phyloP scores from a whole-genome alignment of 1,140 invertebrate species.

The Drosophila serrata region DNA sequence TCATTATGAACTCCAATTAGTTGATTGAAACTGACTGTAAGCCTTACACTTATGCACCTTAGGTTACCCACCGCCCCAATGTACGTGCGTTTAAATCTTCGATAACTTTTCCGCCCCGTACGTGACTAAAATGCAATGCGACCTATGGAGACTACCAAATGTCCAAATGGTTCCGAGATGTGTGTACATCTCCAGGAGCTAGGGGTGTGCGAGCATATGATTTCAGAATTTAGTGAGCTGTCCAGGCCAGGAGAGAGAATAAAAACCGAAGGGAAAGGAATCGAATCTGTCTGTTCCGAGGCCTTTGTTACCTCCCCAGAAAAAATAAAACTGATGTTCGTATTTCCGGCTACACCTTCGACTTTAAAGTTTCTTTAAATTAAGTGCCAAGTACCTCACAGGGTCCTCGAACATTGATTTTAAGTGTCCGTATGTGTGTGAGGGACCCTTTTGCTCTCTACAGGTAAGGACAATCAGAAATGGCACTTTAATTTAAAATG shows the following conservation, averaged over 20 bases:
- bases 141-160: slow-evolving; percentile 54
- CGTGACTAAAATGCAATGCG: slow-evolving; percentile 79
- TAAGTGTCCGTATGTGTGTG: slow-evolving; percentile 9
- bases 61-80: slow-evolving; percentile 52
- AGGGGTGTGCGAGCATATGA: slow-evolving; percentile 16
- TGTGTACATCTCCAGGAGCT: slow-evolving; percentile 20
- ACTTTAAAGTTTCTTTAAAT: slow-evolving; percentile 49
- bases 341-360: slow-evolving; percentile 8
- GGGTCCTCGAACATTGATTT: slow-evolving; percentile 67
- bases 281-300: slow-evolving; percentile 20
- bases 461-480: background rate
- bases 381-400: slow-evolving; percentile 56
- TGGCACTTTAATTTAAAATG: background rate
- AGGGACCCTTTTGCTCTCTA: background rate
- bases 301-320: slow-evolving; percentile 37
- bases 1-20: background rate
- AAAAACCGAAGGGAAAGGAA: background rate
- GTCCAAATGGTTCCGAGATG: slow-evolving; percentile 34
- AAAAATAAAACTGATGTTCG: slow-evolving; percentile 5
- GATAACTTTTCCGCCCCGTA: slow-evolving; percentile 74
- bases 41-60: background rate
- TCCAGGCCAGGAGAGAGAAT: background rate
- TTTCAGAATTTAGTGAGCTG: slow-evolving; percentile 16
- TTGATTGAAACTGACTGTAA: slow-evolving; percentile 24
- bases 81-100: slow-evolving; percentile 82